phyloP scores from a whole-genome alignment of 2,888 invertebrate species.

The Cenopis cana region DNA sequence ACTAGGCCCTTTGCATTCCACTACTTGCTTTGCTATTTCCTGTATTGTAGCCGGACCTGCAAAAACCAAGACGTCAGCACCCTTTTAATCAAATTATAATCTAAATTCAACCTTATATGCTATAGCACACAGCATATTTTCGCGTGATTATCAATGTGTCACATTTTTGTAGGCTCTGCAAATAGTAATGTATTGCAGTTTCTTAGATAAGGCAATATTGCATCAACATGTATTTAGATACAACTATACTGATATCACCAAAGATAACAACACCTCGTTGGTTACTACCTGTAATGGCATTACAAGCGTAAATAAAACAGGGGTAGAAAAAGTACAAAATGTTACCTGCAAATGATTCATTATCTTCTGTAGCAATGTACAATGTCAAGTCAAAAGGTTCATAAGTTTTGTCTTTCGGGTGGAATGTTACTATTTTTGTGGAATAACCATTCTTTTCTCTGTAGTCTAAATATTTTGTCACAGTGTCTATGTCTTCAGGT shows the following conservation, averaged over 20 bases:
- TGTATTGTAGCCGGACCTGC: constrained; percentile 90
- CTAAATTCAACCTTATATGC: constrained; percentile 1
- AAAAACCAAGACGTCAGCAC: constrained; percentile 49
- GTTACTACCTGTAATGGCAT: neutral
- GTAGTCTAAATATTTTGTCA: constrained; percentile 93
- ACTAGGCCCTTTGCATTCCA: constrained; percentile 91
- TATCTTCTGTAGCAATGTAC: constrained; percentile 93
- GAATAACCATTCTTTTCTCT: constrained; percentile 97
- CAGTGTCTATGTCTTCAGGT: constrained; percentile 87
- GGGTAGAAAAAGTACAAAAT: neutral
- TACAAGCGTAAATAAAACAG: neutral
- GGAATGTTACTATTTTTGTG: constrained; percentile 88
- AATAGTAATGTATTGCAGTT: constrained; percentile 16
- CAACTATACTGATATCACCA: constrained; percentile 26
- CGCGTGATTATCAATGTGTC: neutral
- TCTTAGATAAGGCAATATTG: constrained; percentile 28
- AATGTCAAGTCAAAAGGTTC: constrained; percentile 89
- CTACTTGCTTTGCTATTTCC: constrained; percentile 92
- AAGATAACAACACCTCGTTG: constrained; percentile 20
- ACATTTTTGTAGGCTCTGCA: neutral
- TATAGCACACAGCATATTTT: neutral
- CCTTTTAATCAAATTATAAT: neutral
- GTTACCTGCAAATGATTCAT: constrained; percentile 89
- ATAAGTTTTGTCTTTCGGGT: constrained; percentile 83
- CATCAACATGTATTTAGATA: constrained; percentile 44